Percentiles rank a stretch among this genome's conserved stretches.
Conservation (phyloP, 2,797 vertebrate species). For the Aplochiton taeniatus region DNA sequence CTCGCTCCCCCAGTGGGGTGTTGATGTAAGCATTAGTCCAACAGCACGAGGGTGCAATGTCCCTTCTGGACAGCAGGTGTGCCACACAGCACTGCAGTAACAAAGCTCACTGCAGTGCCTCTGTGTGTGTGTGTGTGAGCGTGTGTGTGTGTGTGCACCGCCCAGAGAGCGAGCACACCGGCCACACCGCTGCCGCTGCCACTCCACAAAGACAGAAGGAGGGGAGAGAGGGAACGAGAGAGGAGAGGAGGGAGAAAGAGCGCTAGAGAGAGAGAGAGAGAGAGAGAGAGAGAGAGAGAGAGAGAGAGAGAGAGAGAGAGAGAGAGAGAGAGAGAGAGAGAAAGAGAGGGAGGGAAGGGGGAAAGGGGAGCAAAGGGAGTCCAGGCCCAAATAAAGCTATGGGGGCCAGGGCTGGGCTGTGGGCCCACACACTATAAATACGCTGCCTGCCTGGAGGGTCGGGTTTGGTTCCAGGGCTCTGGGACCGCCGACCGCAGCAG, state of each 20-base stretch:
- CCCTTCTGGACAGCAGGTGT: slow-evolving; percentile 64
- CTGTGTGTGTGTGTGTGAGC: slow-evolving; percentile 16
- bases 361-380: slow-evolving; percentile 5
- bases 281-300: slow-evolving; percentile 23
- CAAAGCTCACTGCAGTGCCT: slow-evolving; percentile 60
- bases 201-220: slow-evolving; percentile 57
- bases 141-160: slow-evolving; percentile 37
- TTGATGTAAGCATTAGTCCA: background rate
- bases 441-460: slow-evolving; percentile 69
- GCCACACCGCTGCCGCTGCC: slow-evolving; percentile 66
- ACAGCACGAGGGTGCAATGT: slow-evolving; percentile 43
- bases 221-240: slow-evolving; percentile 27
- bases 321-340: slow-evolving; percentile 30
- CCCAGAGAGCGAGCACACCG: slow-evolving; percentile 35
- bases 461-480: slow-evolving; percentile 82
- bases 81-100: slow-evolving; percentile 70
- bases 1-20: background rate
- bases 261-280: background rate
- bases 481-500: slow-evolving; percentile 54
- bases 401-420: slow-evolving; percentile 67
- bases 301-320: slow-evolving; percentile 26
- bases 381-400: slow-evolving; percentile 86
- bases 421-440: slow-evolving; percentile 82
- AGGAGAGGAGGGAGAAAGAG: background rate
- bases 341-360: slow-evolving; percentile 12